phyloP scores from a whole-genome alignment of 2,113 vertebrate species.

The Ceuthmochares aereus region DNA sequence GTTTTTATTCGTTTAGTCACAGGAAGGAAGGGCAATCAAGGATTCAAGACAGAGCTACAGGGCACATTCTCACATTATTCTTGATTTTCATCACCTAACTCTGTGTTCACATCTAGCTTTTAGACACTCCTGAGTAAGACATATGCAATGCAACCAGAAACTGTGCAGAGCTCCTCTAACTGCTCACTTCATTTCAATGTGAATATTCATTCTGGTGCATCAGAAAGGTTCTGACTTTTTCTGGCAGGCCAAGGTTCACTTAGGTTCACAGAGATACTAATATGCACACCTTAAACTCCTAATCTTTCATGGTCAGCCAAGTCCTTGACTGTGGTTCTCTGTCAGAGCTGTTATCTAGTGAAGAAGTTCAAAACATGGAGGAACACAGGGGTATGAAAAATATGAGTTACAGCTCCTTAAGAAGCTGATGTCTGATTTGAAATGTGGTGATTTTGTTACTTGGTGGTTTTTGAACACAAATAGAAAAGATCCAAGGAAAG shows the following conservation, averaged over 20 bases:
- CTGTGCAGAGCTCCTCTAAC: neutral
- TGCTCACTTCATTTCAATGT: neutral
- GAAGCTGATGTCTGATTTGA: neutral
- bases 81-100: neutral
- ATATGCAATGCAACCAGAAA: neutral
- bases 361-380: neutral
- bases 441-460: neutral
- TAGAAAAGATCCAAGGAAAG: neutral
- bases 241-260: neutral
- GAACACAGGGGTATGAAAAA: neutral
- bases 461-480: neutral
- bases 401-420: neutral
- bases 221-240: neutral
- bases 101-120: neutral
- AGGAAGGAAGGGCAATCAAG: neutral
- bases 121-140: neutral
- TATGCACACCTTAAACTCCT: neutral
- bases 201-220: neutral
- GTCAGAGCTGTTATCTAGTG: neutral
- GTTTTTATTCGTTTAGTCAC: conserved; percentile 34
- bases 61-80: neutral
- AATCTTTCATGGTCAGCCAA: neutral
- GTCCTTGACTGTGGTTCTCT: neutral
- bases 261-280: neutral
- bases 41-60: neutral